A percentile compares a stretch with the other conserved stretches of the same genome.
Evolutionary conservation across 2,797 vertebrate species (phyloP).

Genomic region (Darevskia nairensis): DNA sequence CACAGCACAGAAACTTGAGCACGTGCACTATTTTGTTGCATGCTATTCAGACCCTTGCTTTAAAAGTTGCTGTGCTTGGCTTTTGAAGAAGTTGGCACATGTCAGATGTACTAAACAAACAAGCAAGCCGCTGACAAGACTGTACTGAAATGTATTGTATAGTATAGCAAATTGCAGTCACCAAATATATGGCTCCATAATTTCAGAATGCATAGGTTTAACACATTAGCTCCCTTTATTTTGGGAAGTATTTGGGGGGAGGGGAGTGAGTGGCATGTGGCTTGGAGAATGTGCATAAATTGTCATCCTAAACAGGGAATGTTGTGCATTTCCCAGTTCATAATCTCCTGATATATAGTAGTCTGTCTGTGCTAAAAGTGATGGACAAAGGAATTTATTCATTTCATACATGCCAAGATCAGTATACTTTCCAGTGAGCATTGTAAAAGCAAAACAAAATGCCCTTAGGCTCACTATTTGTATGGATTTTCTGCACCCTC

Average conservation of each 20-base stretch:
- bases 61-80: neutral
- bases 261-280: neutral
- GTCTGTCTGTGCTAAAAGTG: neutral
- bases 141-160: neutral
- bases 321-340: neutral
- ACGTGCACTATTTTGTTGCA: neutral
- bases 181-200: neutral
- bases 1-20: neutral
- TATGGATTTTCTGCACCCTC: neutral
- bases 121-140: neutral
- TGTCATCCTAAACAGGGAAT: neutral
- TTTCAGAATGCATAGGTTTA: neutral
- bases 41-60: neutral
- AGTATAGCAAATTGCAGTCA: neutral
- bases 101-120: slow-evolving; percentile 1
- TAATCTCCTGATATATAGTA: neutral
- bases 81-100: neutral
- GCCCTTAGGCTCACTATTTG: neutral
- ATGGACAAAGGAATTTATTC: neutral
- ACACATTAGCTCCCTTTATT: neutral
- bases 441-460: neutral
- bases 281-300: neutral
- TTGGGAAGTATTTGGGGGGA: neutral
- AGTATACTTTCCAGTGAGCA: neutral
- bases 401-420: neutral